Conservation (phyloP, 2,888 invertebrate genomes). For the Drosophila ezoana region DNA sequence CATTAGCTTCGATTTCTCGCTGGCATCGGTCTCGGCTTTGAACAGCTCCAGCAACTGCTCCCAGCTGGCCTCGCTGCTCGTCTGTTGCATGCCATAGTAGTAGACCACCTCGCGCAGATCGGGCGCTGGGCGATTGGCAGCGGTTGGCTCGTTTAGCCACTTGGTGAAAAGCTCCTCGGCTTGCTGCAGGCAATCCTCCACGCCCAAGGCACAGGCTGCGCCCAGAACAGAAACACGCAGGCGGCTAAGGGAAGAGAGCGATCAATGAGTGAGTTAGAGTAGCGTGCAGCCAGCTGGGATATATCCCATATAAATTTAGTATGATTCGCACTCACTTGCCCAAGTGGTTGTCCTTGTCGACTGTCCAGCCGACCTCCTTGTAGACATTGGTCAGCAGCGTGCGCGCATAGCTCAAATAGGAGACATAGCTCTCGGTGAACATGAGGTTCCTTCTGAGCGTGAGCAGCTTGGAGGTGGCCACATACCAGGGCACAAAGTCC, state of each 20-base stretch:
- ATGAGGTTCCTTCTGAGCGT: slow-evolving; percentile 86
- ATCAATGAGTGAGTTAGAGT: background rate
- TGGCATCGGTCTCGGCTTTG: slow-evolving; percentile 89
- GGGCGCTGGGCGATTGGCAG: slow-evolving; percentile 85
- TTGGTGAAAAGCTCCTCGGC: slow-evolving; percentile 86
- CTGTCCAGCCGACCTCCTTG: slow-evolving; percentile 88
- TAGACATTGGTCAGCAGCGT: slow-evolving; percentile 87
- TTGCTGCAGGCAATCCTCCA: slow-evolving; percentile 87
- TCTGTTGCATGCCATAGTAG: slow-evolving; percentile 89
- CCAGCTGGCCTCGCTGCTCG: slow-evolving; percentile 89
- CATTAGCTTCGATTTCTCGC: slow-evolving; percentile 90
- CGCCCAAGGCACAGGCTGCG: slow-evolving; percentile 88
- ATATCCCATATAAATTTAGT: no score
- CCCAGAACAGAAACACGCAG: slow-evolving; percentile 88
- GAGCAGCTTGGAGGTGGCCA: slow-evolving; percentile 86
- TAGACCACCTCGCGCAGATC: slow-evolving; percentile 89
- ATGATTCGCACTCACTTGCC: slow-evolving; percentile 64
- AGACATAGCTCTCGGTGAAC: slow-evolving; percentile 85
- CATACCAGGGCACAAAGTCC: slow-evolving; percentile 91
- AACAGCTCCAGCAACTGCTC: slow-evolving; percentile 90
- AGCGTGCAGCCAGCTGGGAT: background rate
- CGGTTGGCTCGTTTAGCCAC: slow-evolving; percentile 86
- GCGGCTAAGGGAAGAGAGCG: slow-evolving; percentile 85
- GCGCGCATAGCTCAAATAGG: slow-evolving; percentile 87
- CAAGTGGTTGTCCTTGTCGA: slow-evolving; percentile 84